phyloP scores from a whole-genome alignment of 2,888 invertebrate species.

The Tetragonisca angustula region DNA sequence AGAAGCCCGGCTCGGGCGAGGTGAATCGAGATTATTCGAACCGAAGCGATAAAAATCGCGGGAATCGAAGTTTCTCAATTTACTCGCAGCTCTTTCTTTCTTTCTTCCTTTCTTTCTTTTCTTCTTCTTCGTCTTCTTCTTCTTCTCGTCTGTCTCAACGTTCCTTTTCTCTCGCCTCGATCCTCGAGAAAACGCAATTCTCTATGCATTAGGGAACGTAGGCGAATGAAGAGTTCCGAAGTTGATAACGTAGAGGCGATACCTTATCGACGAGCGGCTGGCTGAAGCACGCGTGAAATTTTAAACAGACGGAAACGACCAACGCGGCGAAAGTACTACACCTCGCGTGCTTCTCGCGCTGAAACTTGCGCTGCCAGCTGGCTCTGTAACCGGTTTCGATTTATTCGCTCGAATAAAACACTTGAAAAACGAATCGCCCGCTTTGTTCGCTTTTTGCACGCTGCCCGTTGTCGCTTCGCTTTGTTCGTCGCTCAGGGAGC shows the following conservation, averaged over 20 bases:
- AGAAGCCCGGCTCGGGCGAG: neutral
- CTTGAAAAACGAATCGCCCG: neutral
- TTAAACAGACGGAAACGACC: neutral
- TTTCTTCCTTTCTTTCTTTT: neutral
- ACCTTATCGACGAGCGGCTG: constrained; percentile 12
- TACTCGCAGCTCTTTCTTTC: neutral
- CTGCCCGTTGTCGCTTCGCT: neutral
- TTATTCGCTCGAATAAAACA: neutral
- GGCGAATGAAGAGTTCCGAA: constrained; percentile 18
- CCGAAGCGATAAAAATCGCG: constrained; percentile 13
- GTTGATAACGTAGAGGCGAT: constrained; percentile 11
- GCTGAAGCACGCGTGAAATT: constrained; percentile 20
- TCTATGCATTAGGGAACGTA: constrained; percentile 40
- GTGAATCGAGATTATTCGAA: constrained; percentile 34
- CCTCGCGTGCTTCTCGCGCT: neutral
- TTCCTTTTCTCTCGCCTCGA: neutral
- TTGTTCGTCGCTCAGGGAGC: too few relatives aligned
- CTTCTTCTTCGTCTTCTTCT: neutral
- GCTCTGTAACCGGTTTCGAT: neutral
- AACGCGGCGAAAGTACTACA: neutral
- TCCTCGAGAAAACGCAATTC: constrained; percentile 15
- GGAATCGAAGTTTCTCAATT: constrained; percentile 60
- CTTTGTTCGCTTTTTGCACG: neutral
- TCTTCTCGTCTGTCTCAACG: too few relatives aligned
- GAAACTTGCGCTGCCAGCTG: neutral